phyloP scores from a whole-genome alignment of 2,888 invertebrate genomes.

The Mechanitis messenoides region DNA sequence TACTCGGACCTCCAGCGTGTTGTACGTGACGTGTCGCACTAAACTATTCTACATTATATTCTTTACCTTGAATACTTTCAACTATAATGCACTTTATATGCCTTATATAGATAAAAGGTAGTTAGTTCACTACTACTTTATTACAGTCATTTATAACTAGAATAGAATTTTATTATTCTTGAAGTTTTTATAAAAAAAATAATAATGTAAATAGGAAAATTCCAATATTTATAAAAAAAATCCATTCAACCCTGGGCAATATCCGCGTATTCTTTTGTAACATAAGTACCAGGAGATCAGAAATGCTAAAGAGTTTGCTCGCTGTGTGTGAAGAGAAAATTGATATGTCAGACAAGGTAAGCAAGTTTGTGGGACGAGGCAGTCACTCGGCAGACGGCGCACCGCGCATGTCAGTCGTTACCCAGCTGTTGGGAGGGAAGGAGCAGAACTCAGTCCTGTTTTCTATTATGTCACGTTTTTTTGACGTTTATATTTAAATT shows the following conservation, averaged over 20 bases:
- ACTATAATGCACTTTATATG: too few relatives aligned
- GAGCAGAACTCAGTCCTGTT: slow-evolving; percentile 27
- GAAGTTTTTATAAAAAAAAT: not conserved
- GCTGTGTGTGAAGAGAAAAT: slow-evolving; percentile 47
- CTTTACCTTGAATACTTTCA: too few relatives aligned
- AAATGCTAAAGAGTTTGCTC: slow-evolving; percentile 37
- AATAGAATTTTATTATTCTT: too few relatives aligned
- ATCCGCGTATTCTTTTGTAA: slow-evolving; percentile 72
- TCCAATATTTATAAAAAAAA: slow-evolving; percentile 16
- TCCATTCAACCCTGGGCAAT: slow-evolving; percentile 34
- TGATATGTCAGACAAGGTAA: slow-evolving; percentile 67
- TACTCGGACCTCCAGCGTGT: slow-evolving; percentile 56
- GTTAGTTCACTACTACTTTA: too few relatives aligned
- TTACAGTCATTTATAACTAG: too few relatives aligned
- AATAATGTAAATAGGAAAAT: slow-evolving; percentile 3
- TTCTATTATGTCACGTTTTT: slow-evolving; percentile 4
- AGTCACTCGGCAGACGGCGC: slow-evolving; percentile 25
- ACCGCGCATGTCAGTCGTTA: slow-evolving; percentile 32
- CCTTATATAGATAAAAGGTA: too few relatives aligned
- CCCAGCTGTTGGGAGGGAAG: slow-evolving; percentile 31
- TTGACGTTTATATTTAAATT: slow-evolving; percentile 10
- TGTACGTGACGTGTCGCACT: slow-evolving; percentile 54
- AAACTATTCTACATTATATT: not conserved
- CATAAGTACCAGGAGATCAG: slow-evolving; percentile 67
- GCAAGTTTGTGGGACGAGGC: slow-evolving; percentile 49